A percentile compares a stretch with the other conserved stretches of the same genome.
These are phyloP conservation scores for Bombus breviceps DNA, from an alignment of 1,140 invertebrate species.

Conservation along the genomic window DNA sequence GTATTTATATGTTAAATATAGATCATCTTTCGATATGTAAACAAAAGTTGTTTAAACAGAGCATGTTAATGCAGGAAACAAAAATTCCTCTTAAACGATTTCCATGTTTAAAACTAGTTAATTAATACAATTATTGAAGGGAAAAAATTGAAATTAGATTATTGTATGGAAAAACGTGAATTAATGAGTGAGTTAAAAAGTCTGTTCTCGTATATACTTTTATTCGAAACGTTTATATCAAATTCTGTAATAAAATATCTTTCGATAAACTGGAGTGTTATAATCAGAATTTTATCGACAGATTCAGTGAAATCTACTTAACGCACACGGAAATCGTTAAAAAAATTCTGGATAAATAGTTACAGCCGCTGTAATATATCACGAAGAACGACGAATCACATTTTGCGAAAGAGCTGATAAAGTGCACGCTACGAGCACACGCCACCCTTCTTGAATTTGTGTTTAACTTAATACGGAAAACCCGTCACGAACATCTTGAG, in stretches of 20 bases:
- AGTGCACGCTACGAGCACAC: constrained; percentile 56
- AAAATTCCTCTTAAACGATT: too few species aligned
- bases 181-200: background rate
- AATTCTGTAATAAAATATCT: background rate
- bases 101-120: too few species aligned
- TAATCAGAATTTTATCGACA: constrained; percentile 38
- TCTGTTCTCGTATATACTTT: background rate
- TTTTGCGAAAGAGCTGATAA: constrained; percentile 64
- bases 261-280: background rate
- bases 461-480: constrained; percentile 65
- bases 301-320: constrained; percentile 41
- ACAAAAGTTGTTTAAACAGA: too few species aligned
- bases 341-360: constrained; percentile 59
- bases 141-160: too few species aligned
- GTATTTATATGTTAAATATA: too few species aligned
- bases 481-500: constrained; percentile 63
- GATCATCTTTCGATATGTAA: too few species aligned
- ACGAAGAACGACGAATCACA: constrained; percentile 42
- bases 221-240: background rate
- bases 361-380: constrained; percentile 54
- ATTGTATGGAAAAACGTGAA: background rate
- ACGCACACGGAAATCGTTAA: constrained; percentile 23
- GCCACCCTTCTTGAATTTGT: constrained; percentile 64
- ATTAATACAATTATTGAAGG: too few species aligned
- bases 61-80: too few species aligned